Evolutionary conservation across 2,113 vertebrate species (phyloP).

Genomic region (Brienomyrus brachyistius): DNA sequence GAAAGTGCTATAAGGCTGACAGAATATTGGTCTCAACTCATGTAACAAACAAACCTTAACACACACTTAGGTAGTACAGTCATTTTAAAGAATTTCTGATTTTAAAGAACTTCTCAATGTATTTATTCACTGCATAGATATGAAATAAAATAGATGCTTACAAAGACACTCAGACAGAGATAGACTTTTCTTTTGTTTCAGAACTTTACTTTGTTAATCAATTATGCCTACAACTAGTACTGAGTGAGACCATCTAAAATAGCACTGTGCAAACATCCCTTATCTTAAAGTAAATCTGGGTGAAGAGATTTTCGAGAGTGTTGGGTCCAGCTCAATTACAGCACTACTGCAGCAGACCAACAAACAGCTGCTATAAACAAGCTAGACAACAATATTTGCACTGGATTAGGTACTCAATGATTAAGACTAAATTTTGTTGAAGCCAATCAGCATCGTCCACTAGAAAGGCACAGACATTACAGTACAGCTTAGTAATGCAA

Average conservation of each 20-base stretch:
- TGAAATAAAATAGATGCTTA: slow-evolving; percentile 28
- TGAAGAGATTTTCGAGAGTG: not conserved
- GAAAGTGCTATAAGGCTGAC: slow-evolving; percentile 41
- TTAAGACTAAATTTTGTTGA: not conserved
- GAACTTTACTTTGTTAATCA: not conserved
- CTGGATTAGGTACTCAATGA: not conserved
- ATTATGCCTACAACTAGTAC: not conserved
- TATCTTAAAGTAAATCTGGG: slow-evolving; percentile 5
- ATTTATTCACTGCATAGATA: slow-evolving; percentile 50
- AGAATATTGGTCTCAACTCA: slow-evolving; percentile 30
- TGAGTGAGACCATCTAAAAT: not conserved
- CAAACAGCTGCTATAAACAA: not conserved
- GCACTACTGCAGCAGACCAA: not conserved
- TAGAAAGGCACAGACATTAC: slow-evolving; percentile 14
- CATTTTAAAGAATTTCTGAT: slow-evolving; percentile 37
- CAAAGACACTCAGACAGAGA: not conserved
- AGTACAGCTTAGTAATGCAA: not conserved
- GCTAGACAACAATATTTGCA: not conserved
- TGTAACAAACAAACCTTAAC: slow-evolving; percentile 25
- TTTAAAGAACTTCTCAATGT: slow-evolving; percentile 35
- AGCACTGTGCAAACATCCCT: slow-evolving; percentile 5
- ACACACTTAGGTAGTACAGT: slow-evolving; percentile 41
- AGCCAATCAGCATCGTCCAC: not conserved
- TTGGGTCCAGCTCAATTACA: not conserved
- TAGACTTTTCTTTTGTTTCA: not conserved